A percentile compares a stretch with the other conserved stretches of the same genome.
Evolutionary conservation across 2,113 vertebrate species (phyloP).

Genomic region (Falco punctatus): DNA sequence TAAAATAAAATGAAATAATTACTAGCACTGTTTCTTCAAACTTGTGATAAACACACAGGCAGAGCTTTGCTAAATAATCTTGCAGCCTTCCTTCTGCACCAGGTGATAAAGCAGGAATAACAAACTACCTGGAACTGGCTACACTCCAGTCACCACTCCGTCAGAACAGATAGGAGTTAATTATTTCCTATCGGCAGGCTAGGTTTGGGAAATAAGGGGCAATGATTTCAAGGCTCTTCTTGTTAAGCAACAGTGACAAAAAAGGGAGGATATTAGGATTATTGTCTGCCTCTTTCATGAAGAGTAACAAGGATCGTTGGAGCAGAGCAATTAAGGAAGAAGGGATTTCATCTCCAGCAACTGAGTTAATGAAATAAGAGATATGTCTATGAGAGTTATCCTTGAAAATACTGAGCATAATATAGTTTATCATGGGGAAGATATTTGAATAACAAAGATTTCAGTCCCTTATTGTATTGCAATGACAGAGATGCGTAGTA

Average conservation of each 20-base stretch:
- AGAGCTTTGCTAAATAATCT: slow-evolving; percentile 50
- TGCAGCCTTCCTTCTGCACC: slow-evolving; percentile 44
- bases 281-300: slow-evolving; percentile 40
- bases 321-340: slow-evolving; percentile 43
- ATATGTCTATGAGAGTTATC: not conserved
- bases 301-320: not conserved
- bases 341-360: slow-evolving; percentile 23
- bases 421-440: not conserved
- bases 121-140: slow-evolving; percentile 62
- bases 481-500: not conserved
- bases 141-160: not conserved
- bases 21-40: slow-evolving; percentile 34
- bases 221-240: slow-evolving; percentile 50
- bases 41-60: slow-evolving; percentile 40
- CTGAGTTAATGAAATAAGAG: slow-evolving; percentile 39
- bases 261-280: slow-evolving; percentile 41
- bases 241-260: slow-evolving; percentile 2
- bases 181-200: slow-evolving; percentile 44
- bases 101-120: slow-evolving; percentile 58
- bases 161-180: slow-evolving; percentile 61
- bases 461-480: not conserved
- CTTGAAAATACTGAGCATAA: slow-evolving; percentile 20
- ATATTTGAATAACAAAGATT: slow-evolving; percentile 56
- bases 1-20: slow-evolving; percentile 32
- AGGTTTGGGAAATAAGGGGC: slow-evolving; percentile 33